Conservation (phyloP, 2,888 invertebrate genomes). For the Anoncus sp. region DNA sequence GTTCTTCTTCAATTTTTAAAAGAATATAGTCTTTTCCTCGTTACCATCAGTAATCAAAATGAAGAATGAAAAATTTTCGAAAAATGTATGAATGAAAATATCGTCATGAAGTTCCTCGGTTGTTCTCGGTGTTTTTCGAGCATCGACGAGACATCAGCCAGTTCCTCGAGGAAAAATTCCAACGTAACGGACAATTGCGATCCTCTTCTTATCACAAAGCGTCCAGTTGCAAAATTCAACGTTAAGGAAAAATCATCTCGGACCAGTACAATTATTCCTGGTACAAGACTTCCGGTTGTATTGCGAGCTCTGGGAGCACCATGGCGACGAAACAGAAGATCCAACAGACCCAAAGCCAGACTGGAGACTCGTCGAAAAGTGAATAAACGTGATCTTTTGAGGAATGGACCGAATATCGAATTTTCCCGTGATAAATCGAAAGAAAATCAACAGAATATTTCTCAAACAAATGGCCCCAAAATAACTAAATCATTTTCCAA, state of each 20-base stretch:
- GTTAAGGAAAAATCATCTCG: slow-evolving; percentile 54
- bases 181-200: slow-evolving; percentile 68
- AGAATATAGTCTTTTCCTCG: neutral
- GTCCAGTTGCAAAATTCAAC: slow-evolving; percentile 65
- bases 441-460: neutral
- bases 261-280: slow-evolving; percentile 46
- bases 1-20: neutral
- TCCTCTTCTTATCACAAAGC: slow-evolving; percentile 77
- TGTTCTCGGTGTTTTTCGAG: slow-evolving; percentile 74
- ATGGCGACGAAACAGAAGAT: slow-evolving; percentile 39
- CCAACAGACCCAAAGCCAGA: slow-evolving; percentile 44
- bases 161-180: slow-evolving; percentile 52
- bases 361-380: slow-evolving; percentile 64
- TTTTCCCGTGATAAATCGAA: slow-evolving; percentile 3
- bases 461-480: neutral
- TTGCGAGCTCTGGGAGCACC: slow-evolving; percentile 52
- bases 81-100: slow-evolving; percentile 64
- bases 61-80: slow-evolving; percentile 21
- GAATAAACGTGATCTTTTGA: slow-evolving; percentile 66
- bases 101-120: slow-evolving; percentile 71
- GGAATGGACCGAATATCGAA: slow-evolving; percentile 27
- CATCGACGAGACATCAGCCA: slow-evolving; percentile 61
- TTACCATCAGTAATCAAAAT: neutral
- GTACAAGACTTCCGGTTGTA: slow-evolving; percentile 28
- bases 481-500: neutral